Percentiles rank a stretch among this genome's conserved stretches.
These are phyloP conservation scores for Micronycteris hirsuta DNA, from an alignment of 2,113 vertebrate genomes.

Conservation along the genomic window DNA sequence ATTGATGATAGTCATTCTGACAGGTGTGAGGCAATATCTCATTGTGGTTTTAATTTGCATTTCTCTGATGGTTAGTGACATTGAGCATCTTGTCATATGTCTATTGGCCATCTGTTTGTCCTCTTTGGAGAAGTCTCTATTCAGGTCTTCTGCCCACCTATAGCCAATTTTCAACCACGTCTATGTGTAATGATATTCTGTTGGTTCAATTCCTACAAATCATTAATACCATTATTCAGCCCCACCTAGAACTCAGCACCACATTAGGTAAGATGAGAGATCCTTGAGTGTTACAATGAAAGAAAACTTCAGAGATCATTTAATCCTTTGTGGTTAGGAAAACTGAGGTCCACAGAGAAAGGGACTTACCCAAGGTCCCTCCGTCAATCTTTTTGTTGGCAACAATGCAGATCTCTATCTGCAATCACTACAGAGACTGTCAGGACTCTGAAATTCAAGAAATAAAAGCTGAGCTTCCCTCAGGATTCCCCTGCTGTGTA, in stretches of 20 bases:
- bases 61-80: not conserved
- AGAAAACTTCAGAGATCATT: not conserved
- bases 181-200: not conserved
- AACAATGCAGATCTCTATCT: constrained; percentile 45
- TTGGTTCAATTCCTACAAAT: not conserved
- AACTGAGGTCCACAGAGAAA: constrained; percentile 46
- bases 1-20: not conserved
- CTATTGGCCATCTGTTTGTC: not conserved
- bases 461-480: constrained; percentile 62
- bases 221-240: not conserved
- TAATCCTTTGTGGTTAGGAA: constrained; percentile 32
- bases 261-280: not conserved
- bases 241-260: not conserved
- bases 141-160: not conserved
- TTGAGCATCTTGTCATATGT: not conserved
- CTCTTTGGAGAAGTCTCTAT: not conserved
- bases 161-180: not conserved
- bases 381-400: constrained; percentile 12
- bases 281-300: not conserved
- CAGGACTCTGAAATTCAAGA: constrained; percentile 41
- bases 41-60: not conserved
- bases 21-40: not conserved
- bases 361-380: constrained; percentile 53
- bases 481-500: constrained; percentile 56
- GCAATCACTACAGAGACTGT: not conserved